Evolutionary conservation across 2,797 vertebrate genomes (phyloP).

Genomic region (Lates japonicus): DNA sequence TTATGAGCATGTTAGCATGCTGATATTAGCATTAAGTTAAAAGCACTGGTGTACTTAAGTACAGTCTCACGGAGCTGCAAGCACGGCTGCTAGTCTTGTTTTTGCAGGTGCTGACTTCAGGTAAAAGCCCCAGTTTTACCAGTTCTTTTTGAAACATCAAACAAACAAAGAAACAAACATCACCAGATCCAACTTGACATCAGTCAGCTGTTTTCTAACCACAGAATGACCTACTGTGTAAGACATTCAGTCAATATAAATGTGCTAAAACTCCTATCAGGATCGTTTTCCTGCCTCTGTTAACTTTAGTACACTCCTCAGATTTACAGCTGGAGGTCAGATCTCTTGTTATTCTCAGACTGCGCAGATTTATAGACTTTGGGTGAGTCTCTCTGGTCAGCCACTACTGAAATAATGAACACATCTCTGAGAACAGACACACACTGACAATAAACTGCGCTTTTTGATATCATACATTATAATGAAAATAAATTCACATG

Average conservation of each 20-base stretch:
- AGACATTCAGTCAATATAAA: constrained; percentile 68
- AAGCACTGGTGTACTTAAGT: background rate
- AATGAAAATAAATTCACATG: constrained; percentile 42
- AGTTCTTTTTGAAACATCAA: too few species aligned
- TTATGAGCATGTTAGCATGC: background rate
- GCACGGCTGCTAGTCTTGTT: too few species aligned
- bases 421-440: constrained; percentile 33
- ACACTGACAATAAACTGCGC: constrained; percentile 51
- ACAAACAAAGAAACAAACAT: background rate
- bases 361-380: constrained; percentile 78
- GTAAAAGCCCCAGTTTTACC: too few species aligned
- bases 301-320: constrained; percentile 65
- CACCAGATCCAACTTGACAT: constrained; percentile 24
- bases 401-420: constrained; percentile 71
- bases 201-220: constrained; percentile 21
- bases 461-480: constrained; percentile 25
- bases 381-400: constrained; percentile 64
- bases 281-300: constrained; percentile 56
- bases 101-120: background rate
- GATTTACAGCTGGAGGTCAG: constrained; percentile 77
- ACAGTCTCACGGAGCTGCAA: background rate
- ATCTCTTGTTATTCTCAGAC: constrained; percentile 68
- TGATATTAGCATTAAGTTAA: background rate
- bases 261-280: constrained; percentile 68
- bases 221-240: constrained; percentile 41